Evolutionary conservation across 2,113 vertebrate genomes (phyloP).

Genomic region (Hippocampus abdominalis): DNA sequence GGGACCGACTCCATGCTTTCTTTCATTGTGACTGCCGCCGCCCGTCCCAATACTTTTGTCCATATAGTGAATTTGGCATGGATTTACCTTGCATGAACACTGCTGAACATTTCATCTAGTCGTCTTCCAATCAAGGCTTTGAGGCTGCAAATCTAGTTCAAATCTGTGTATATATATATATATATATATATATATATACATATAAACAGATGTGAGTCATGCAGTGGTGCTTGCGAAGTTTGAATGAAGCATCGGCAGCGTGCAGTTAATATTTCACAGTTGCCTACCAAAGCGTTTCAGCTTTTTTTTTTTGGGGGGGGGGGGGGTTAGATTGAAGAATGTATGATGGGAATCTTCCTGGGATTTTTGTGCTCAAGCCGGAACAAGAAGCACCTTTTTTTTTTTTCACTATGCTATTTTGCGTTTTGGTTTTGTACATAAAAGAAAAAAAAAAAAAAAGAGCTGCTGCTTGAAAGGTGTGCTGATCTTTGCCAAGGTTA

Average conservation of each 20-base stretch:
- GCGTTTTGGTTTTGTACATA: constrained; percentile 22
- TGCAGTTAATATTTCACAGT: constrained; percentile 71
- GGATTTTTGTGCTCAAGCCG: constrained; percentile 39
- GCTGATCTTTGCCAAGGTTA: constrained; percentile 8
- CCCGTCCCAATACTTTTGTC: not conserved
- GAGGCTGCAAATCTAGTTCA: constrained; percentile 51
- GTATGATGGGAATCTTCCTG: constrained; percentile 55
- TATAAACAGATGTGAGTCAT: constrained; percentile 57
- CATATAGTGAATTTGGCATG: constrained; percentile 7
- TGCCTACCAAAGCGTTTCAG: constrained; percentile 69
- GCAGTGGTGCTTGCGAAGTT: constrained; percentile 62
- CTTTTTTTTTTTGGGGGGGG: constrained; percentile 32
- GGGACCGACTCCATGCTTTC: not conserved
- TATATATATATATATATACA: not conserved
- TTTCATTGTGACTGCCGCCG: not conserved
- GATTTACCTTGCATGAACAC: constrained; percentile 37
- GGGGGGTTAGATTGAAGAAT: constrained; percentile 56
- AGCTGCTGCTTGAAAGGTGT: constrained; percentile 16
- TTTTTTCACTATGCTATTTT: constrained; percentile 43
- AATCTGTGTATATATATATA: constrained; percentile 7
- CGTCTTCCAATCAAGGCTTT: constrained; percentile 38
- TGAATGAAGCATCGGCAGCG: constrained; percentile 54
- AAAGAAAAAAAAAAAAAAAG: not conserved
- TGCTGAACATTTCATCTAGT: constrained; percentile 25
- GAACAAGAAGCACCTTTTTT: constrained; percentile 26